Percentiles rank a stretch among this genome's conserved stretches.
Conservation (phyloP, 2,113 vertebrate genomes). For the Centropristis striata region DNA sequence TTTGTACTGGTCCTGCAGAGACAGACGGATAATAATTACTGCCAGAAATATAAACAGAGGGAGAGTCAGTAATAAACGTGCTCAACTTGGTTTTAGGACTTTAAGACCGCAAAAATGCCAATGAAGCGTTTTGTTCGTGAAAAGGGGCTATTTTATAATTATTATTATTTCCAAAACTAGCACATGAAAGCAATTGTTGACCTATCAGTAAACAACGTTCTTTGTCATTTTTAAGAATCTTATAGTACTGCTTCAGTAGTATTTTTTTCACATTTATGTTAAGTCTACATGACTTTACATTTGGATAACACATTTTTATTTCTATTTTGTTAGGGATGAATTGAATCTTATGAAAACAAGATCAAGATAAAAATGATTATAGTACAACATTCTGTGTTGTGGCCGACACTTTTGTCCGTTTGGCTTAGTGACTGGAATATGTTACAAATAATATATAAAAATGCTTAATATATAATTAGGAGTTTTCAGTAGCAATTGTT, state of each 20-base stretch:
- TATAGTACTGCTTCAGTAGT: neutral
- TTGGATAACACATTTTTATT: neutral
- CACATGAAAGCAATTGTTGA: neutral
- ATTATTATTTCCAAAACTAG: neutral
- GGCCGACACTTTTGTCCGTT: too few species aligned
- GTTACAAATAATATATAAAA: too few species aligned
- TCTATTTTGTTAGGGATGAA: too few species aligned
- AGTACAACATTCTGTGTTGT: too few species aligned
- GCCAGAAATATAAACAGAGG: neutral
- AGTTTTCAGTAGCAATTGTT: too few species aligned
- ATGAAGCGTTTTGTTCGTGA: neutral
- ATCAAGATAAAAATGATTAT: too few species aligned
- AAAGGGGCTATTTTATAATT: neutral
- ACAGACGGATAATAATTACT: neutral
- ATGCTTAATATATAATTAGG: too few species aligned
- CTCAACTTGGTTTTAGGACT: neutral
- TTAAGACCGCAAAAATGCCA: too few species aligned
- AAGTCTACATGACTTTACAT: neutral
- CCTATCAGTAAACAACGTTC: neutral
- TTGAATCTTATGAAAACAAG: too few species aligned
- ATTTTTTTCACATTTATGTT: neutral
- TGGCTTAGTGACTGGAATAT: too few species aligned
- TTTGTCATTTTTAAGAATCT: neutral
- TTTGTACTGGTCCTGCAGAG: slow-evolving; percentile 36
- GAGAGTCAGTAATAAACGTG: neutral